Conservation (phyloP, 2,888 invertebrate genomes). For the Orthonevra nobilis region DNA sequence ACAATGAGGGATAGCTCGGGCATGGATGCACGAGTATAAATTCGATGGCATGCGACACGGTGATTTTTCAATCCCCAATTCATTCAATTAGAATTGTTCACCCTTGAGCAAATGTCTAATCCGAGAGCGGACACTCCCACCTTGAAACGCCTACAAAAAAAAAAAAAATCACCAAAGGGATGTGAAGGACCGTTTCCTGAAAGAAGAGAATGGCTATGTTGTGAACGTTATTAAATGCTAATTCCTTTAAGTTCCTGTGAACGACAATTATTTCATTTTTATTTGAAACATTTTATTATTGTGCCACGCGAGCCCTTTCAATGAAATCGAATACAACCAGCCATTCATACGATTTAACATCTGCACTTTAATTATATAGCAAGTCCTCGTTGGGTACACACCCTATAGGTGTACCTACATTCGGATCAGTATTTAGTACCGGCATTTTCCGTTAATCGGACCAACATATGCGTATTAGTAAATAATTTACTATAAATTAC, state of each 20-base stretch:
- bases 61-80: constrained; percentile 69
- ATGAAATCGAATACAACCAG: constrained; percentile 52
- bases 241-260: constrained; percentile 65
- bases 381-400: constrained; percentile 34
- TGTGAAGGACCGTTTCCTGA: constrained; percentile 54
- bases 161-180: constrained; percentile 57
- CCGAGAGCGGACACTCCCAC: constrained; percentile 67
- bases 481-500: constrained; percentile 1
- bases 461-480: not conserved
- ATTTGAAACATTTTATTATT: constrained; percentile 70
- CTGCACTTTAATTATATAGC: constrained; percentile 66
- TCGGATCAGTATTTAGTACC: not conserved
- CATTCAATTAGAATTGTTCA: constrained; percentile 69
- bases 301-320: constrained; percentile 65
- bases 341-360: constrained; percentile 57
- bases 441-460: constrained; percentile 17
- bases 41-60: constrained; percentile 67
- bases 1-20: constrained; percentile 48
- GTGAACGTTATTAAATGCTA: constrained; percentile 69
- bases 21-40: constrained; percentile 14
- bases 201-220: constrained; percentile 51
- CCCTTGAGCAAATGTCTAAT: constrained; percentile 67
- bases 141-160: constrained; percentile 57
- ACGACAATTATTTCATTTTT: constrained; percentile 68
- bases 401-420: constrained; percentile 14